A percentile compares a stretch with the other conserved stretches of the same genome.
Conservation (phyloP, 2,113 vertebrate genomes). For the Odobenus rosmarus region DNA sequence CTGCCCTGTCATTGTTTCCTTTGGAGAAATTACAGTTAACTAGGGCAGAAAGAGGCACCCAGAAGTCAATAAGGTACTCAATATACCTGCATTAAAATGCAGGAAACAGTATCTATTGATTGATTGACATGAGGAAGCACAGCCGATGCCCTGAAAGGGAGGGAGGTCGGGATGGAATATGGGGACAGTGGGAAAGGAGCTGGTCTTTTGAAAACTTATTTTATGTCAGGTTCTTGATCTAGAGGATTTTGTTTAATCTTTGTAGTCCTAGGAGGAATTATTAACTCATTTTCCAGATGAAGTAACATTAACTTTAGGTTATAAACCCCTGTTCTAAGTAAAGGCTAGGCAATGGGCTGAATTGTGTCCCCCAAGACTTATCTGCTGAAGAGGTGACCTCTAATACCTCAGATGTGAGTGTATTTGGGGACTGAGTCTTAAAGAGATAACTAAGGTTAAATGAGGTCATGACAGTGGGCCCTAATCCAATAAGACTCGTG, state of each 20-base stretch:
- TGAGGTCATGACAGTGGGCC: neutral
- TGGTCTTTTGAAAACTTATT: neutral
- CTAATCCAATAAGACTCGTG: neutral
- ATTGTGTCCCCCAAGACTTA: neutral
- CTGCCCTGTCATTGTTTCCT: neutral
- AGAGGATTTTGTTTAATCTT: conserved; percentile 43
- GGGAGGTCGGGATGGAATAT: neutral
- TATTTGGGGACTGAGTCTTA: neutral
- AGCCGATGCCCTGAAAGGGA: neutral
- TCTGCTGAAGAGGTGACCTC: neutral
- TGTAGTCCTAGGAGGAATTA: conserved; percentile 25
- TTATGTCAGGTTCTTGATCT: neutral
- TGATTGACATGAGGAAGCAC: neutral
- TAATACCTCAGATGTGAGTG: neutral
- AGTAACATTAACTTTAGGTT: neutral
- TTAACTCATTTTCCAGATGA: conserved; percentile 14
- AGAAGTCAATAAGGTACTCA: neutral
- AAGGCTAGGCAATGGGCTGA: neutral
- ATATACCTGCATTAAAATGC: neutral
- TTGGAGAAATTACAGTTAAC: neutral
- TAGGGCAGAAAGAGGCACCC: neutral
- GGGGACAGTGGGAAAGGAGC: neutral
- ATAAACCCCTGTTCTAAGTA: neutral
- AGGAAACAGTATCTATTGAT: neutral
- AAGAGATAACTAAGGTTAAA: neutral